Evolutionary conservation across 2,113 vertebrate species (phyloP).

Genomic region (Gulo gulo): DNA sequence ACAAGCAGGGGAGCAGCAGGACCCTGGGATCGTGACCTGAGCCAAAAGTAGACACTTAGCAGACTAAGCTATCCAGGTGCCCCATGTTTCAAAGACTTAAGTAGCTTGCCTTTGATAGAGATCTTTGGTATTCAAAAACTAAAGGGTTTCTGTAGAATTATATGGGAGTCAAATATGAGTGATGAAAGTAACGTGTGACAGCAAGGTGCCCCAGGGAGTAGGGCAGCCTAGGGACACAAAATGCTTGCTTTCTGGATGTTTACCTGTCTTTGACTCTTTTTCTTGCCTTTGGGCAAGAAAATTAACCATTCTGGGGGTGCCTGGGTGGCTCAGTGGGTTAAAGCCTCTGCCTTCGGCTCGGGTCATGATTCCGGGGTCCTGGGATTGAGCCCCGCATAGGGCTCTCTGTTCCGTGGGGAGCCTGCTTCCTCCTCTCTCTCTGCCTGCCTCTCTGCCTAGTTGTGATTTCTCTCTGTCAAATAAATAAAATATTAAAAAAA

Average conservation of each 20-base stretch:
- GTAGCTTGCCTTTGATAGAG: not conserved
- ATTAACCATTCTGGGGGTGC: not conserved
- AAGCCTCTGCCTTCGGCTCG: too few species aligned
- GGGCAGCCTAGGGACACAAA: not conserved
- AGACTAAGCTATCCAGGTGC: not conserved
- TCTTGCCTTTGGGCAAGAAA: not conserved
- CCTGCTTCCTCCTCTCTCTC: too few species aligned
- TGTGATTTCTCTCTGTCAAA: too few species aligned
- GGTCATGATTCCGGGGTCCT: too few species aligned
- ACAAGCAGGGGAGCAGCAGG: not conserved
- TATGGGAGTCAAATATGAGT: not conserved
- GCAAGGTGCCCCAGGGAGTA: accelerated
- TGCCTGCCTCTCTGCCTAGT: too few species aligned
- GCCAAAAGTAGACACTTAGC: not conserved
- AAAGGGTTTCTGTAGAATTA: not conserved
- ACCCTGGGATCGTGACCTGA: not conserved
- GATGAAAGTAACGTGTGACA: not conserved
- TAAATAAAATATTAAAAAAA: too few species aligned
- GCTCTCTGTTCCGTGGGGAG: too few species aligned
- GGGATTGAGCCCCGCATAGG: too few species aligned
- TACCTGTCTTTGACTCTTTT: not conserved
- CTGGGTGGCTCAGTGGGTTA: too few species aligned
- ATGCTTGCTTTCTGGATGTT: too few species aligned
- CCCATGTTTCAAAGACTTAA: not conserved
- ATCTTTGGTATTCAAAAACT: not conserved